Percentiles rank a stretch among this genome's conserved stretches.
These are phyloP conservation scores for Mesocricetus auratus DNA, from an alignment of 2,113 vertebrate species.

Conservation along the genomic window DNA sequence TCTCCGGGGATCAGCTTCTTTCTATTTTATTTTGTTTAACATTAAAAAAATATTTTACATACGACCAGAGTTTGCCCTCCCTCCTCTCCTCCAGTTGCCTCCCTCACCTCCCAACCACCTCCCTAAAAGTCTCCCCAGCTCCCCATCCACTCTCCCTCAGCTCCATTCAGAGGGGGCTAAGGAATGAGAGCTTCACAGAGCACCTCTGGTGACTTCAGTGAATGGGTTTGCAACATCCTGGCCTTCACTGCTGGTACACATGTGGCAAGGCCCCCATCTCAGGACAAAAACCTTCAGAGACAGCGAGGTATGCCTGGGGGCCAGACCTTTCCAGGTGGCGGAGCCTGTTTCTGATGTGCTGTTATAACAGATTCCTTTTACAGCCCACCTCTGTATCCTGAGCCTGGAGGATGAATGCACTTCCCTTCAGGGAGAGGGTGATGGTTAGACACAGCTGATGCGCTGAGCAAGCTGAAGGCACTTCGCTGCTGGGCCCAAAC, in stretches of 20 bases:
- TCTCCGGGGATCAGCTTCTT: not conserved
- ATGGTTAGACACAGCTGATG: not conserved
- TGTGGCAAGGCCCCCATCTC: rapidly evolving
- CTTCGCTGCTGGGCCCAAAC: not conserved
- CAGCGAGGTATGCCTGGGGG: too few relatives aligned
- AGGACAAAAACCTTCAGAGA: not conserved
- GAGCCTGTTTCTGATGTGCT: not conserved
- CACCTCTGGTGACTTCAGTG: rapidly evolving
- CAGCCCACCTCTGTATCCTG: rapidly evolving
- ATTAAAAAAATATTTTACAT: too few relatives aligned
- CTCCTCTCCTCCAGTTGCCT: too few relatives aligned
- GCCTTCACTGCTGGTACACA: rapidly evolving
- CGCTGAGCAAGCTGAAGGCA: not conserved
- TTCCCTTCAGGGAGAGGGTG: not conserved
- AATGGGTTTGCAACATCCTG: not conserved
- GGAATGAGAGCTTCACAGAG: not conserved
- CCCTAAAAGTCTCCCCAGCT: too few relatives aligned
- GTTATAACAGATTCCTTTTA: not conserved
- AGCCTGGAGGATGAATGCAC: not conserved
- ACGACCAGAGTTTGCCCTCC: too few relatives aligned
- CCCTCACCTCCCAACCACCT: too few relatives aligned
- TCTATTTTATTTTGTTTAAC: too few relatives aligned
- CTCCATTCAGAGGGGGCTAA: not conserved
- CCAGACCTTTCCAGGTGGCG: not conserved
- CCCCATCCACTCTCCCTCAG: too few relatives aligned